phyloP scores from a whole-genome alignment of 2,888 invertebrate species.

The Coremacera marginata region DNA sequence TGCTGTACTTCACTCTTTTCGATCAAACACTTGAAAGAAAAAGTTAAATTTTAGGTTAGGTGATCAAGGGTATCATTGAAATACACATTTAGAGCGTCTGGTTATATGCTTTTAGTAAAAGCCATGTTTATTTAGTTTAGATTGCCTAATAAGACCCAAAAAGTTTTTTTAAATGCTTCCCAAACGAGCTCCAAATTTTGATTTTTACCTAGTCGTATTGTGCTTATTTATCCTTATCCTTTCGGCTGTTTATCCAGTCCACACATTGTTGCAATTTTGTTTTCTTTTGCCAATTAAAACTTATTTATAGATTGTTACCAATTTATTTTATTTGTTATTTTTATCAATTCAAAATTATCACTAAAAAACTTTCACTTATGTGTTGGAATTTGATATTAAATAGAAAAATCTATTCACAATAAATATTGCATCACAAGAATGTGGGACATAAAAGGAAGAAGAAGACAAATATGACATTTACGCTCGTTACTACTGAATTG shows the following conservation, averaged over 20 bases:
- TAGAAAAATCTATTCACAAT: constrained; percentile 32
- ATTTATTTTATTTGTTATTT: constrained; percentile 14
- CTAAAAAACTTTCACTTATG: constrained; percentile 39
- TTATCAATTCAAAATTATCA: neutral
- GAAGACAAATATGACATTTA: neutral
- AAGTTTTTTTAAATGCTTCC: neutral
- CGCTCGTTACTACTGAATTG: neutral
- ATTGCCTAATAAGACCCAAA: neutral
- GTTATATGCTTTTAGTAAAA: neutral
- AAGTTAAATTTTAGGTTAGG: no score
- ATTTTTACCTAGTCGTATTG: no score
- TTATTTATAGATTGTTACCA: neutral
- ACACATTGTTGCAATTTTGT: neutral
- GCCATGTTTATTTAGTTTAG: neutral
- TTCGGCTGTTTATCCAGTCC: neutral
- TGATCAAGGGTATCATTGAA: neutral
- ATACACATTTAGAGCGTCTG: neutral
- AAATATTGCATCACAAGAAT: constrained; percentile 48
- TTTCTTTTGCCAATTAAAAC: neutral
- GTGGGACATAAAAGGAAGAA: constrained; percentile 11
- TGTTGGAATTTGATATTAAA: constrained; percentile 41
- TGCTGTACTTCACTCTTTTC: no score
- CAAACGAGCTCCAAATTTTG: no score
- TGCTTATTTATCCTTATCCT: neutral
- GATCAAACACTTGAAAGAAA: no score